Conservation (phyloP, 2,113 vertebrate genomes). For the Misgurnus anguillicaudatus region DNA sequence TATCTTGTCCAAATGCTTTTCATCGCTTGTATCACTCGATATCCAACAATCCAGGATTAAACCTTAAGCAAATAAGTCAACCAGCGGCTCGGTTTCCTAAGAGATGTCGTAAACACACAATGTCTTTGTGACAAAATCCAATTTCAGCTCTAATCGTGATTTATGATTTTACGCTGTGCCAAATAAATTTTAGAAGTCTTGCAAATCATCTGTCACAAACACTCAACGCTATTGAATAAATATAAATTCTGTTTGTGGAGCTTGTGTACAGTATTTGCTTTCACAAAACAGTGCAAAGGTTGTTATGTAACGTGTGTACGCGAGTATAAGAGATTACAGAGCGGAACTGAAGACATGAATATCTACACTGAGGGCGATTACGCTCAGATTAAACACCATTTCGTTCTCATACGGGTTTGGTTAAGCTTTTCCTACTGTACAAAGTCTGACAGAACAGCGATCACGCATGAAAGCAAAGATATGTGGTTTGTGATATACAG, state of each 20-base stretch:
- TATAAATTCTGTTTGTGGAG: conserved; percentile 4
- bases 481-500: neutral
- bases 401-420: conserved; percentile 17
- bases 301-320: conserved; percentile 66
- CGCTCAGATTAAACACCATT: conserved; percentile 66
- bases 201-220: neutral
- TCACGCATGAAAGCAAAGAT: neutral
- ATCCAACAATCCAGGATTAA: conserved; percentile 31
- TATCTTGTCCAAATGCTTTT: conserved; percentile 14
- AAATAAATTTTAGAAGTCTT: neutral
- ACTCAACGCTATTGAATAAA: conserved; percentile 30
- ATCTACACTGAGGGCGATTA: conserved; percentile 60
- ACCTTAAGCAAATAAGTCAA: conserved; percentile 16
- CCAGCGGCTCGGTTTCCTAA: conserved; percentile 1
- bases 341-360: conserved; percentile 47
- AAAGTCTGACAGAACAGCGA: neutral
- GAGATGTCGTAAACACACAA: neutral
- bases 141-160: conserved; percentile 10
- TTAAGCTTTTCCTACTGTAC: conserved; percentile 4
- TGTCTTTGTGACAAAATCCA: conserved; percentile 3
- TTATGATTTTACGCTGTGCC: neutral
- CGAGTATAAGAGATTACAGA: conserved; percentile 63
- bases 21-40: conserved; percentile 39
- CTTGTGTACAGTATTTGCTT: conserved; percentile 52
- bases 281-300: conserved; percentile 59